Percentiles rank a stretch among this genome's conserved stretches.
Conservation (phyloP, 2,113 vertebrate species). For the Lagenorhynchus albirostris region DNA sequence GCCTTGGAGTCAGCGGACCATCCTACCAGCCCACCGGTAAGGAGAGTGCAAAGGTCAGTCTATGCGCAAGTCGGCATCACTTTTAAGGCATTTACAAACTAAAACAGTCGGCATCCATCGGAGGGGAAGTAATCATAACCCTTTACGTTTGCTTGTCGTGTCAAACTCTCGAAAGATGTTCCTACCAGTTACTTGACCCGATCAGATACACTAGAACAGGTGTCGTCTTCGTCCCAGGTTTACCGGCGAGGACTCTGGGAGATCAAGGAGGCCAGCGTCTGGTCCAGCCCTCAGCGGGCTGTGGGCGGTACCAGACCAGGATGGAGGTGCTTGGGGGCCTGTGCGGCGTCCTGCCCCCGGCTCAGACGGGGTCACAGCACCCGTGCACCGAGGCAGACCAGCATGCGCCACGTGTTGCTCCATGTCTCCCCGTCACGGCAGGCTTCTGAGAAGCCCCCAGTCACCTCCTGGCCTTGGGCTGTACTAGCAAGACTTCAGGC, state of each 20-base stretch:
- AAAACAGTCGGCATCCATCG: rapidly evolving
- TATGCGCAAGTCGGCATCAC: rapidly evolving
- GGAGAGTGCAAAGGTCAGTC: rapidly evolving
- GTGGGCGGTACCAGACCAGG: too few relatives aligned
- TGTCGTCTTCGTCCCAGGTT: rapidly evolving
- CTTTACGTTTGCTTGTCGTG: rapidly evolving
- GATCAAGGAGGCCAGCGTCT: rapidly evolving
- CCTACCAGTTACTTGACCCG: rapidly evolving
- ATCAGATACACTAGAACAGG: rapidly evolving
- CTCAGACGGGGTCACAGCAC: not conserved
- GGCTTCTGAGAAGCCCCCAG: not conserved
- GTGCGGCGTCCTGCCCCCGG: not conserved
- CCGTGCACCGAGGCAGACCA: rapidly evolving
- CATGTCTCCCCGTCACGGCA: rapidly evolving
- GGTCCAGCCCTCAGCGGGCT: rapidly evolving
- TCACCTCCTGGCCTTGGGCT: not conserved
- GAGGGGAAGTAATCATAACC: too few relatives aligned
- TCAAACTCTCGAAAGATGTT: rapidly evolving
- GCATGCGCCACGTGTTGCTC: rapidly evolving
- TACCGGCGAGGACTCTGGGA: not conserved
- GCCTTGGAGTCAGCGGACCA: rapidly evolving
- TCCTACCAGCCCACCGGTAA: rapidly evolving
- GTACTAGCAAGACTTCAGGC: too few relatives aligned
- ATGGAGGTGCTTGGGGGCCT: not conserved
- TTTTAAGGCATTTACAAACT: too few relatives aligned